Evolutionary conservation across 2,888 invertebrate genomes (phyloP).

Genomic region (Drosophila trichaetosa): DNA sequence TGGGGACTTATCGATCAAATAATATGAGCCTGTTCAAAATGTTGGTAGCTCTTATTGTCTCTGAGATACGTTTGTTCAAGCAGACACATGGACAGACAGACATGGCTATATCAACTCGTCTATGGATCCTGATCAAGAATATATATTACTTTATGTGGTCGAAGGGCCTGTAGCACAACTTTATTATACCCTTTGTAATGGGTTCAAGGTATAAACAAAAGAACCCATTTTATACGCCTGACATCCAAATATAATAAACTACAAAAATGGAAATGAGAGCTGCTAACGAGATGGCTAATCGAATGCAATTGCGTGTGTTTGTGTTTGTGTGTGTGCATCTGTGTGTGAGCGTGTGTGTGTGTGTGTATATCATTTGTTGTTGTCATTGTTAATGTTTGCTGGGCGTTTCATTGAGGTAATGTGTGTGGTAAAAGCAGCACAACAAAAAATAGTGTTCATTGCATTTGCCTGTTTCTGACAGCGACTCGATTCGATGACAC

Average conservation of each 20-base stretch:
- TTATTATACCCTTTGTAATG: background rate
- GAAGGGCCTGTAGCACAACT: background rate
- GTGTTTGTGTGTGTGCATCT: background rate
- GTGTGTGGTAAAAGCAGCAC: constrained; percentile 25
- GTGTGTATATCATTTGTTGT: constrained; percentile 16
- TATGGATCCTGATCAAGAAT: background rate
- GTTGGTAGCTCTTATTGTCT: background rate
- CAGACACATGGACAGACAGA: background rate
- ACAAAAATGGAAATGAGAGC: background rate
- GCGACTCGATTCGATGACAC: constrained; percentile 14
- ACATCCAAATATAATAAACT: background rate
- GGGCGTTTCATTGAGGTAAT: constrained; percentile 24
- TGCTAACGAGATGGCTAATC: constrained; percentile 10
- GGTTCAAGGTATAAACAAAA: no score
- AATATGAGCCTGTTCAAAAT: background rate
- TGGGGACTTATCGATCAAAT: no score
- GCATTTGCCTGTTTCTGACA: constrained; percentile 55
- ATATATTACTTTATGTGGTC: background rate
- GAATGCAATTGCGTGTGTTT: background rate
- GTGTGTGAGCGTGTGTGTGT: constrained; percentile 1
- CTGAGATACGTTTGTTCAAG: background rate
- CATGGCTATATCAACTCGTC: background rate
- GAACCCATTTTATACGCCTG: background rate
- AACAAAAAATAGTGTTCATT: constrained; percentile 5
- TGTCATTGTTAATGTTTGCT: constrained; percentile 18